Evolutionary conservation across 2,888 invertebrate species (phyloP).

Genomic region (Xylota sylvarum): DNA sequence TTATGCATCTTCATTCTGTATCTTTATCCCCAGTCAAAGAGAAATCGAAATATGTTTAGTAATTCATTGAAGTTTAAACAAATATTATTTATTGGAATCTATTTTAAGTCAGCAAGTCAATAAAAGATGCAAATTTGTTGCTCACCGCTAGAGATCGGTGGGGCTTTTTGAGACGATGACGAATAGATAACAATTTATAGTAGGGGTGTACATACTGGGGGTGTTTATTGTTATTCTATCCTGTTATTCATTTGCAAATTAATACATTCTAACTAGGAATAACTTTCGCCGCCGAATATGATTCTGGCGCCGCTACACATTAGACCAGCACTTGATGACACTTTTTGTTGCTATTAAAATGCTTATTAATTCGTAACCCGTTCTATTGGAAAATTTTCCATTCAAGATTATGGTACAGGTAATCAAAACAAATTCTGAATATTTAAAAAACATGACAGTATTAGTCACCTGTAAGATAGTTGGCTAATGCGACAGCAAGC

Average conservation of each 20-base stretch:
- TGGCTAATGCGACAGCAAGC: background rate
- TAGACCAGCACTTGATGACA: constrained; percentile 6
- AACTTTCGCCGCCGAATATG: background rate
- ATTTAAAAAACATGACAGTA: background rate
- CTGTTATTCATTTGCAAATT: background rate
- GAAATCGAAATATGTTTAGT: background rate
- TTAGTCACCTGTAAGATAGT: background rate
- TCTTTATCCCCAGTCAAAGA: background rate
- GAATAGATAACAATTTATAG: background rate
- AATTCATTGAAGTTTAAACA: background rate
- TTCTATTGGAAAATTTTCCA: constrained; percentile 2
- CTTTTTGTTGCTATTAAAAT: background rate
- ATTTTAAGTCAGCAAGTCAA: background rate
- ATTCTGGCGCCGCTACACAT: background rate
- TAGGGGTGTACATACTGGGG: background rate
- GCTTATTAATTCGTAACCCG: constrained; percentile 18
- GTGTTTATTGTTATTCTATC: background rate
- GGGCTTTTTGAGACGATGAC: background rate
- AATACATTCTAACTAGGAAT: background rate
- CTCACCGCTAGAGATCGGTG: background rate
- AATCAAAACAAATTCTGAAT: constrained; percentile 14
- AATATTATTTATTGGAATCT: constrained; percentile 2
- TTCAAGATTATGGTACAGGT: background rate
- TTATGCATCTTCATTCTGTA: constrained; percentile 14
- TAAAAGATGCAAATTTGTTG: background rate